Percentiles rank a stretch among this genome's conserved stretches.
phyloP scores from a whole-genome alignment of 2,888 invertebrate species.

The Nomada ruficornis region DNA sequence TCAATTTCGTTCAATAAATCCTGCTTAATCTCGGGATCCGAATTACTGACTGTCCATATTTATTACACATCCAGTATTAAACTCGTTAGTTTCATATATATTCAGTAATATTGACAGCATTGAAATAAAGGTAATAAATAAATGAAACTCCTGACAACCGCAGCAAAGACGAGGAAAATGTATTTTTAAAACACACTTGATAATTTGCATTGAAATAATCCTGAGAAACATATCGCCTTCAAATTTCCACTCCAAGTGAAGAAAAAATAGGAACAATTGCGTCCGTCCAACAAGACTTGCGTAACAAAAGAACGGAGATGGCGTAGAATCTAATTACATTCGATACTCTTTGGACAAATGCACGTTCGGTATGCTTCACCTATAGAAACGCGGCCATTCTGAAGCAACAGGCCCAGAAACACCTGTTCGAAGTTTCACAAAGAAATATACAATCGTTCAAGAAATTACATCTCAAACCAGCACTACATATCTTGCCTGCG shows the following conservation, averaged over 20 bases:
- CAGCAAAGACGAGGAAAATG: no score
- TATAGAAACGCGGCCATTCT: slow-evolving; percentile 18
- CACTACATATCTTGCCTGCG: slow-evolving; percentile 24
- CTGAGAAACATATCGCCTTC: no score
- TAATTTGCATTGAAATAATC: no score
- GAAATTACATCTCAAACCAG: slow-evolving; percentile 26
- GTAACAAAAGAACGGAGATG: not conserved
- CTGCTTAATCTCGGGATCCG: no score
- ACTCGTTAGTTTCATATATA: no score
- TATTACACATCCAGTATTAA: no score
- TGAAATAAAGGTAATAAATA: no score
- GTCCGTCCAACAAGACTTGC: not conserved
- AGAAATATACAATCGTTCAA: slow-evolving; percentile 14
- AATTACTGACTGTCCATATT: no score
- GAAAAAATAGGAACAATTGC: not conserved
- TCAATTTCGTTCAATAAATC: no score
- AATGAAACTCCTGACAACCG: no score
- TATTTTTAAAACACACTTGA: no score
- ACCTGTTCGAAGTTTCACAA: slow-evolving; percentile 19
- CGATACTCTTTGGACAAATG: slow-evolving; percentile 10
- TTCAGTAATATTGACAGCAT: no score
- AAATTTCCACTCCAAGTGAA: not conserved
- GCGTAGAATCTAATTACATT: slow-evolving; percentile 29
- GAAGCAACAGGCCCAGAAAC: slow-evolving; percentile 23
- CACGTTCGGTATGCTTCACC: slow-evolving; percentile 7